A percentile compares a stretch with the other conserved stretches of the same genome.
These are phyloP conservation scores for Nesometra sesokonis DNA, from an alignment of 35 echinoderm and acorn worm species.

Conservation along the genomic window DNA sequence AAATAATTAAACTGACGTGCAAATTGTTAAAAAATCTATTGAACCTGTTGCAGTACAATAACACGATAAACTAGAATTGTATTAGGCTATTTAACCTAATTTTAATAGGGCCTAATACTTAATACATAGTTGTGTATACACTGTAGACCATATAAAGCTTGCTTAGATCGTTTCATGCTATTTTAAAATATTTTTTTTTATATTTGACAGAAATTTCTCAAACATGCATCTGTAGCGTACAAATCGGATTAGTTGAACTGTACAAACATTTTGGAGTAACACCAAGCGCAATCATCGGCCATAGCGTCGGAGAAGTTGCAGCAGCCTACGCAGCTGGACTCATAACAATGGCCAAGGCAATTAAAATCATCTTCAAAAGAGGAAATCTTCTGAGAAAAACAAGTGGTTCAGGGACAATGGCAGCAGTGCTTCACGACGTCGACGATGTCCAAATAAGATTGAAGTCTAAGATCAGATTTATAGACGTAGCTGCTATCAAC, in stretches of 20 bases:
- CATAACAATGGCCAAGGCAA: constrained; percentile 19
- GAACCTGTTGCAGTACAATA: too few species aligned
- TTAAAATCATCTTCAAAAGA: constrained; percentile 43
- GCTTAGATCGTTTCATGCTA: too few species aligned
- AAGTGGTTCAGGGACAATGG: constrained; percentile 49
- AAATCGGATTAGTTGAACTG: constrained; percentile 31
- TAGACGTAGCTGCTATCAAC: constrained; percentile 64
- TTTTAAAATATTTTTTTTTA: background rate
- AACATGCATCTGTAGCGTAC: constrained; percentile 35
- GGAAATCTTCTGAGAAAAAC: constrained; percentile 24
- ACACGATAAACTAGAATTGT: too few species aligned
- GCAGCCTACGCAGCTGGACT: constrained; percentile 45
- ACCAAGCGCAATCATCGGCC: constrained; percentile 43
- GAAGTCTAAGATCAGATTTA: background rate
- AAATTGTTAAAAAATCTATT: too few species aligned
- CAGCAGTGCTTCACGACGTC: constrained; percentile 16
- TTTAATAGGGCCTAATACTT: too few species aligned
- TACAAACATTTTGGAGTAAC: constrained; percentile 16
- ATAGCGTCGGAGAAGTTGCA: constrained; percentile 65
- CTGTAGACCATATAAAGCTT: too few species aligned
- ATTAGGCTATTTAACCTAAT: too few species aligned
- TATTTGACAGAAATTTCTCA: constrained; percentile 49
- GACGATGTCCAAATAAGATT: background rate
- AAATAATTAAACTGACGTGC: too few species aligned
- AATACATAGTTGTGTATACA: too few species aligned